Base-by-base conservation (phyloP, 1,140 invertebrate species). In the Zeugodacus cucurbitae region DNA sequence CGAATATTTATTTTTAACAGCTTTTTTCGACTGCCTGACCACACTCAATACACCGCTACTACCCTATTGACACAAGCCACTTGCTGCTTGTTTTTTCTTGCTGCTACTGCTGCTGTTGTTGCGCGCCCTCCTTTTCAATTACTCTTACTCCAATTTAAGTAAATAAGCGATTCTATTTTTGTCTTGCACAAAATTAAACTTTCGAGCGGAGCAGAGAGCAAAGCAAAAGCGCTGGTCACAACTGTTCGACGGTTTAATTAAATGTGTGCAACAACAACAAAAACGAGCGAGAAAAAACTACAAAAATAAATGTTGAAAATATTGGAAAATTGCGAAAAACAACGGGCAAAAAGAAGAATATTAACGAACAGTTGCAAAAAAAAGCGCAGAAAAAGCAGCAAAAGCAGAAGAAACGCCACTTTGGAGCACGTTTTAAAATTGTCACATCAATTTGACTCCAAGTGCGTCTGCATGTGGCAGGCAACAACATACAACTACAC, bases 101-200 rank as follows among this genome's bases (percentile, higher is more conserved):
- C n/a, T n/a, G n/a, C n/a, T n/a, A n/a, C n/a, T 74, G 17, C 70
- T 29, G 14, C 32, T 6, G n/a, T 32, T 70, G n/a, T n/a, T n/a
- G n/a, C n/a, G 26, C 29, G 4, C 32, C 32, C 64, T 34, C 64
- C n/a, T 54, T 82, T 82, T 82, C 74, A 82, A 82, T 48, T 82
- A 82, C 41, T 82, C 41, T 82, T 82, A 82, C 41, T 7, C 41
- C 74, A 82, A 82, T 48, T 48, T 26, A 48, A 82, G 17, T 74
- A n/a, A 17, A 41, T 41, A 82, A 82, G n/a, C 48, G 48, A 82
- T 54, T 82, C 41, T 82, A 82, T 82, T 82, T 82, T 82, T 82
- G 26, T 82, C 37, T 82, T 82, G n/a, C n/a, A 82, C 74, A 11
- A 82, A 82, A 82, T 82, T 82, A 82, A 82, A 48, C 74, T 82